These are phyloP conservation scores for Temnopleurus reevesii DNA, from an alignment of 53 echinoderm and acorn worm species.

Conservation along the genomic window DNA sequence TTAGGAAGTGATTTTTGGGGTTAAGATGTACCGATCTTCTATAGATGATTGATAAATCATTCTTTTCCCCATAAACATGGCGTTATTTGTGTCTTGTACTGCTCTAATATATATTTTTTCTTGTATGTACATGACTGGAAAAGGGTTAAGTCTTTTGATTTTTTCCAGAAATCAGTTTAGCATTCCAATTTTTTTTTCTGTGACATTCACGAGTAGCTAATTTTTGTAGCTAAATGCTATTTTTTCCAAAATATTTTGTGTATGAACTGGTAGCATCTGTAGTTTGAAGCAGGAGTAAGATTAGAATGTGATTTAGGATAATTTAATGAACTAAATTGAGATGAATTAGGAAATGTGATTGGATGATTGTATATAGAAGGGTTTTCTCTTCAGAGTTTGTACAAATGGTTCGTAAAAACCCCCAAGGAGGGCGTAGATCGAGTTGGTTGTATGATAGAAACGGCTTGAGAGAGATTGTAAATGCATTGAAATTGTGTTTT, in stretches of 20 bases:
- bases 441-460: constrained; percentile 28
- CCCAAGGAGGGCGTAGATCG: background rate
- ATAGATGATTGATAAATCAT: too few species aligned
- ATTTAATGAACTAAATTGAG: constrained; percentile 22
- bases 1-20: background rate
- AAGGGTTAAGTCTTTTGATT: constrained; percentile 5
- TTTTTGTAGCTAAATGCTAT: constrained; percentile 21
- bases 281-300: constrained; percentile 20
- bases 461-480: background rate
- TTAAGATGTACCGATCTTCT: background rate
- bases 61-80: background rate
- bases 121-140: background rate
- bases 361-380: constrained; percentile 44
- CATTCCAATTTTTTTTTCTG: constrained; percentile 40
- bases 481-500: constrained; percentile 3
- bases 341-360: constrained; percentile 45
- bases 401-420: constrained; percentile 35
- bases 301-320: constrained; percentile 10
- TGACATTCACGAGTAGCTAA: constrained; percentile 47
- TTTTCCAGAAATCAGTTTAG: constrained; percentile 41
- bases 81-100: constrained; percentile 1
- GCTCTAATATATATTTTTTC: background rate
- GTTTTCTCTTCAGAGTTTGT: constrained; percentile 58
- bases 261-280: constrained; percentile 30
- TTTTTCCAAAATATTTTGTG: constrained; percentile 16